These are phyloP conservation scores for Catocala fraxini DNA, from an alignment of 2,888 invertebrate species.

Conservation along the genomic window DNA sequence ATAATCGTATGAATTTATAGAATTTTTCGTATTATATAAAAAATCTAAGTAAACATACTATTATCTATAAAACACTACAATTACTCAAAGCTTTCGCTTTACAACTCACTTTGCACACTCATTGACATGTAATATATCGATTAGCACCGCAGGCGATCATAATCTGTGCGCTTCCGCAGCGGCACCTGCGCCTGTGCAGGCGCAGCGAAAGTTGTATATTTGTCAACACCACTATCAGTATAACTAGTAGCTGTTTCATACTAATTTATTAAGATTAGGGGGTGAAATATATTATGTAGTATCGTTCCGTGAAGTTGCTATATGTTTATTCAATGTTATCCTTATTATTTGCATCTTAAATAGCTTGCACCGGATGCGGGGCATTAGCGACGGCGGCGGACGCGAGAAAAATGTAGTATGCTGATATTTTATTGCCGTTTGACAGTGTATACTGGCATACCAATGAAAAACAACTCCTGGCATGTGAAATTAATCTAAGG, in stretches of 20 bases:
- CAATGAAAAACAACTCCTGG: not conserved
- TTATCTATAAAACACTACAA: constrained; percentile 21
- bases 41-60: no score
- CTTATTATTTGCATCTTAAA: constrained; percentile 20
- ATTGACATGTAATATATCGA: constrained; percentile 61
- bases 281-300: not conserved
- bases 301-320: not conserved
- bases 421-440: constrained; percentile 14
- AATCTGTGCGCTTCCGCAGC: constrained; percentile 55
- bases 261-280: constrained; percentile 14
- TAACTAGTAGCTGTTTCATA: constrained; percentile 15
- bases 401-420: constrained; percentile 9
- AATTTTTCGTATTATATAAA: no score
- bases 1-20: no score
- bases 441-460: constrained; percentile 6
- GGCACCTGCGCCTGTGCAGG: constrained; percentile 62
- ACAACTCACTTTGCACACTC: constrained; percentile 43
- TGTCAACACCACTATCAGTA: constrained; percentile 64
- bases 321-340: constrained; percentile 13
- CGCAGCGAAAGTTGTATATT: constrained; percentile 76
- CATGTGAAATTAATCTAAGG: not conserved
- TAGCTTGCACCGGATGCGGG: constrained; percentile 15
- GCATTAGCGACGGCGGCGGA: constrained; percentile 11
- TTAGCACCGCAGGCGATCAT: constrained; percentile 60
- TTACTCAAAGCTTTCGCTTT: constrained; percentile 35